Conservation (phyloP, 2,888 invertebrate genomes). For the Aricia artaxerxes region DNA sequence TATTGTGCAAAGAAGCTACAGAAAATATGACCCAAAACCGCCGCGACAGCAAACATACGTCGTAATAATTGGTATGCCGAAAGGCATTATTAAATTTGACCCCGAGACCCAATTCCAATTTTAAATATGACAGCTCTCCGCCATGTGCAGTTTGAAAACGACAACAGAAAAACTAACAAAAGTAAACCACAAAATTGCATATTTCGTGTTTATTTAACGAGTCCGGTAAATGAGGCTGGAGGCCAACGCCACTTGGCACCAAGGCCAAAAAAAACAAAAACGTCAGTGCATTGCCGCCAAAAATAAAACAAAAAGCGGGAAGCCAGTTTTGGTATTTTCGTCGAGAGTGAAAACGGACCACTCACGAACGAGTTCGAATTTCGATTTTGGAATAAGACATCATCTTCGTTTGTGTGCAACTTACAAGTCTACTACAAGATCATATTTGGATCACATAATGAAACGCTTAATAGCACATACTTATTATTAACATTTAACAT, state of each 20-base stretch:
- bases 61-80: conserved; percentile 26
- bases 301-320: conserved; percentile 47
- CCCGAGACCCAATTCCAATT: conserved; percentile 30
- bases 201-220: conserved; percentile 33
- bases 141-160: conserved; percentile 18
- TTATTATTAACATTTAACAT: too few relatives aligned
- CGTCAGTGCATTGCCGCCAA: conserved; percentile 44
- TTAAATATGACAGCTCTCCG: conserved; percentile 29
- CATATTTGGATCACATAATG: neutral
- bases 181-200: conserved; percentile 35
- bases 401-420: neutral
- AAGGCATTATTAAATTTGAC: conserved; percentile 28
- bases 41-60: conserved; percentile 8
- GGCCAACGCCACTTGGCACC: conserved; percentile 59
- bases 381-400: conserved; percentile 18
- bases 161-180: conserved; percentile 32
- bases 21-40: conserved; percentile 19
- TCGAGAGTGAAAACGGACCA: conserved; percentile 44
- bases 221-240: conserved; percentile 45
- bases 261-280: conserved; percentile 57
- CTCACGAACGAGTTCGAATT: conserved; percentile 31
- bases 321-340: conserved; percentile 54
- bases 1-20: neutral
- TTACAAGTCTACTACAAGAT: neutral
- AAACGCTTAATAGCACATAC: neutral